Base-by-base conservation (phyloP, 1,140 invertebrate species). In the Eufriesea mexicana region DNA sequence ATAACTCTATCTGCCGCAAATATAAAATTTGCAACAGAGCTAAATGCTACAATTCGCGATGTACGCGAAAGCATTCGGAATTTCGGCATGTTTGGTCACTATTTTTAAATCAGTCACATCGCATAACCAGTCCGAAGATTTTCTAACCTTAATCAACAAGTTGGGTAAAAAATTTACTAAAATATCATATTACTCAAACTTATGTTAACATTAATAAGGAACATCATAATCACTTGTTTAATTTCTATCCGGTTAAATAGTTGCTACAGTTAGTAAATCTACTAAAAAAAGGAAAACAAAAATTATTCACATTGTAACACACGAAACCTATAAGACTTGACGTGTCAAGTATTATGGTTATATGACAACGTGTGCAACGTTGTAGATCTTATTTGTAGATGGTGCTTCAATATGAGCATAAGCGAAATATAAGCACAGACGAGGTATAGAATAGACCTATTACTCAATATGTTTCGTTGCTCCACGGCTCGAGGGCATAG, bases 1-100 rank as follows among this genome's bases (percentile, higher is more conserved):
- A 97, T 96, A 28, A 97, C 96, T 83, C 97, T 92, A 93, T 97
- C 97, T 4, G 97, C 97, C 61, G 97, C 96, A 93, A 97, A 97
- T 83, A 97, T 97, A 85, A 97, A 97, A 93, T 97, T 97, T 28
- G 97, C 97, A 74, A 96, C 93, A 9, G 96, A 97, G 91, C 97
- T 97, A 67, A 97, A 91, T 64, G 95, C 96, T 35, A 97, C 96
- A 79, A 96, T 96, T 54, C 94, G 92, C 67, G 95, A 95, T 0
- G 95, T 96, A 79, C 95, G 94, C 42, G 94, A 94, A 79, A 95
- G 90, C 93, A 95, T 94, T 68, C 92, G 87, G 74, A 95, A 91
- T 91, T 93, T 92, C 47, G 93, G 91, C 95, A 95, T 95, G 75
- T 90, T 90, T 54, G 57, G 57, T 25, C 5, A 51, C 61, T 51